Evolutionary conservation across 2,888 invertebrate genomes (phyloP).

Genomic region (Beris morrisii): DNA sequence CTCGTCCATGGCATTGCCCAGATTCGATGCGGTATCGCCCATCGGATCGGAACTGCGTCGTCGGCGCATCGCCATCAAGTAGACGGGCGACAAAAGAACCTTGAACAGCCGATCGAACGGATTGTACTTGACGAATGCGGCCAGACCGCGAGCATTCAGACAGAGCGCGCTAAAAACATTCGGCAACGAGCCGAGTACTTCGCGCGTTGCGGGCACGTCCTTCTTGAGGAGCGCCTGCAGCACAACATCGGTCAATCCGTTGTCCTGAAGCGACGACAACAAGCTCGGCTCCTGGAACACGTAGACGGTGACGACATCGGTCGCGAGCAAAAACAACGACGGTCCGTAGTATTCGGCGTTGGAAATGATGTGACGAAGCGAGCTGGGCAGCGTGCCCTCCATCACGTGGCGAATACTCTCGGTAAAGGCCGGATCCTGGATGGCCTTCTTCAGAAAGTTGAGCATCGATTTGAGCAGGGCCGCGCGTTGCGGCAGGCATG

Average conservation of each 20-base stretch:
- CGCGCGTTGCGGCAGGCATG: conserved; percentile 77
- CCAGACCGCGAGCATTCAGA: conserved; percentile 77
- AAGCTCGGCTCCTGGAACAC: conserved; percentile 82
- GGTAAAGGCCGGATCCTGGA: conserved; percentile 76
- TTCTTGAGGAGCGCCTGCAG: conserved; percentile 79
- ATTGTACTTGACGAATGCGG: conserved; percentile 74
- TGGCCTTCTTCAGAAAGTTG: conserved; percentile 85
- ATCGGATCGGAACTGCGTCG: conserved; percentile 76
- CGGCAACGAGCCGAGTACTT: conserved; percentile 80
- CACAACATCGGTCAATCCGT: conserved; percentile 83
- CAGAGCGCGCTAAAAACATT: conserved; percentile 87
- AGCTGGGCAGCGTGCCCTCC: conserved; percentile 80
- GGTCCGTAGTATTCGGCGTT: conserved; percentile 90
- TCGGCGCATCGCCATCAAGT: conserved; percentile 82
- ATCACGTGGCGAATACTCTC: conserved; percentile 83
- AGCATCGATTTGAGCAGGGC: conserved; percentile 85
- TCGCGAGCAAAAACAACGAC: conserved; percentile 78
- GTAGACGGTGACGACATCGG: conserved; percentile 85
- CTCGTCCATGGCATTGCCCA: conserved; percentile 88
- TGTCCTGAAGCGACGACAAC: conserved; percentile 81
- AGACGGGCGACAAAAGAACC: conserved; percentile 77
- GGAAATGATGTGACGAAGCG: conserved; percentile 80
- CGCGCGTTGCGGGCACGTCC: conserved; percentile 75
- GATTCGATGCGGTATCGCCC: conserved; percentile 79
- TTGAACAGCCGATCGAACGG: conserved; percentile 83